Conservation (phyloP, 1,140 invertebrate species). For the Globodera ellingtonae region DNA sequence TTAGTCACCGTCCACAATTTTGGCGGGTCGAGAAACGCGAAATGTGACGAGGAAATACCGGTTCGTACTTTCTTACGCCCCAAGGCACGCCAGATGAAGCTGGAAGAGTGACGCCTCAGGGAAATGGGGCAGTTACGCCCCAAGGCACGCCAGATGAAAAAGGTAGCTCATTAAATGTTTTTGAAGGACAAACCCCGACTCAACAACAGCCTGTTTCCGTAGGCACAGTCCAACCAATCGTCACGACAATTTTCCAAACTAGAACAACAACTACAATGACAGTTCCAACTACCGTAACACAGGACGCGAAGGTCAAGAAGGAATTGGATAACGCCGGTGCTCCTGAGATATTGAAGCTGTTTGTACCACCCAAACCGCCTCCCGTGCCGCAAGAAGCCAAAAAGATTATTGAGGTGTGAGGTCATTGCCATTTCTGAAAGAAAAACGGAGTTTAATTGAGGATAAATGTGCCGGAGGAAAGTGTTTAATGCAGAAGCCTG, state of each 20-base stretch:
- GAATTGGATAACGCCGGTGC: slow-evolving; percentile 20
- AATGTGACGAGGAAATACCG: no score
- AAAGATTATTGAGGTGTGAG: slow-evolving; percentile 22
- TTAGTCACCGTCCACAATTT: no score
- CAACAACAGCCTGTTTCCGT: no score
- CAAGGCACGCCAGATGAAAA: no score
- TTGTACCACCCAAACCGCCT: slow-evolving; percentile 14
- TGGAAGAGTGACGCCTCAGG: no score
- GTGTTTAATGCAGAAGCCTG: slow-evolving; percentile 24
- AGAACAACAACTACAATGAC: slow-evolving; percentile 2
- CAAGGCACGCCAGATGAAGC: no score
- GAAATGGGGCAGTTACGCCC: no score
- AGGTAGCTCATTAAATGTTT: no score
- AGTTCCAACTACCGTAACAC: neutral
- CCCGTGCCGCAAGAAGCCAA: slow-evolving; percentile 11
- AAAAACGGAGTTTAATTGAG: slow-evolving; percentile 1
- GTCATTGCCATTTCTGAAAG: neutral
- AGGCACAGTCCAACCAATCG: neutral
- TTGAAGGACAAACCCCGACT: neutral
- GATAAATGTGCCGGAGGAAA: slow-evolving; percentile 21
- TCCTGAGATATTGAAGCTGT: slow-evolving; percentile 18
- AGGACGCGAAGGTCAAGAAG: slow-evolving; percentile 4
- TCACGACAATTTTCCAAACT: neutral
- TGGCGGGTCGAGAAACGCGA: no score
- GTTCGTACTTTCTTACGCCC: no score